Percentiles rank a stretch among this genome's conserved stretches.
phyloP scores from a whole-genome alignment of 2,113 vertebrate genomes.

The Pristiophorus japonicus region DNA sequence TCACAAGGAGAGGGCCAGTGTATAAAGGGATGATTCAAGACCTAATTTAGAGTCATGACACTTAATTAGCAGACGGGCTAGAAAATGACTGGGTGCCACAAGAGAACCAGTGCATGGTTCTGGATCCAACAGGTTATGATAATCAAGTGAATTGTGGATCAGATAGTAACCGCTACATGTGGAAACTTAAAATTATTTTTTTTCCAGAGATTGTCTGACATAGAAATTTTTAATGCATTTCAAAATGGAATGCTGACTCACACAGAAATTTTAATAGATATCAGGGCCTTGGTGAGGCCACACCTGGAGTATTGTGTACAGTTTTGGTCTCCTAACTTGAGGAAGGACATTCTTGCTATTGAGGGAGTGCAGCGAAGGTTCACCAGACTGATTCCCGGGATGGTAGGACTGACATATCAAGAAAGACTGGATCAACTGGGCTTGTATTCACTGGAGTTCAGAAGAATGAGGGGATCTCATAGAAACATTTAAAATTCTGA shows the following conservation, averaged over 20 bases:
- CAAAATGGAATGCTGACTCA: neutral
- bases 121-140: neutral
- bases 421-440: too few relatives aligned
- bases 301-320: too few relatives aligned
- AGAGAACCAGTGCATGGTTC: neutral
- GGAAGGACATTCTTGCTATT: too few relatives aligned
- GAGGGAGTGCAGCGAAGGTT: too few relatives aligned
- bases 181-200: neutral
- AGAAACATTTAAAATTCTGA: too few relatives aligned
- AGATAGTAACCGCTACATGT: neutral
- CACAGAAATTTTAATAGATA: neutral
- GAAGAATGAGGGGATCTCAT: too few relatives aligned
- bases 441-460: too few relatives aligned
- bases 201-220: neutral
- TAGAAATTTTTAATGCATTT: neutral
- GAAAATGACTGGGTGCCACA: neutral
- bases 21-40: neutral
- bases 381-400: too few relatives aligned
- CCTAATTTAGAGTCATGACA: neutral
- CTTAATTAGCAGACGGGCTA: neutral
- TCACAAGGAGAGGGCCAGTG: neutral
- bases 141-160: neutral
- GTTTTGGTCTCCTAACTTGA: too few relatives aligned
- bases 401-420: too few relatives aligned
- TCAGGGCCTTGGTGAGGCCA: too few relatives aligned